Evolutionary conservation across 2,888 invertebrate species (phyloP).

Genomic region (Deilephila porcellus): DNA sequence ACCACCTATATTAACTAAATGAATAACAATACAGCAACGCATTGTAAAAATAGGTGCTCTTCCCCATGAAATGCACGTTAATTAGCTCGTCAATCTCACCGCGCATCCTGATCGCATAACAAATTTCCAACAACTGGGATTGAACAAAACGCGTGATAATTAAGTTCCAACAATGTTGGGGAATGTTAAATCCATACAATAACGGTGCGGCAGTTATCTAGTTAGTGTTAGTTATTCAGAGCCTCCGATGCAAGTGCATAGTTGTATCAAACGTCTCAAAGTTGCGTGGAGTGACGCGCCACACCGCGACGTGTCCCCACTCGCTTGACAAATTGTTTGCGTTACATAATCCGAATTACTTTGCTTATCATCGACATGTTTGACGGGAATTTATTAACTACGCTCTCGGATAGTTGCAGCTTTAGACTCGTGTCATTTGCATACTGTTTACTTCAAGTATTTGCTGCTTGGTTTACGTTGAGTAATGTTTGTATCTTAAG

Average conservation of each 20-base stretch:
- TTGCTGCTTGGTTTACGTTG: background rate
- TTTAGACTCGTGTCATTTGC: background rate
- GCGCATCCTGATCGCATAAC: background rate
- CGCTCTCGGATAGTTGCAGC: slow-evolving; percentile 12
- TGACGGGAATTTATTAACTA: slow-evolving; percentile 30
- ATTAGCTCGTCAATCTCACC: no score
- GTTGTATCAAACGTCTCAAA: slow-evolving; percentile 42
- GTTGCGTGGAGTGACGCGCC: slow-evolving; percentile 37
- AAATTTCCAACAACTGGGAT: background rate
- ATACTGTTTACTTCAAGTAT: background rate
- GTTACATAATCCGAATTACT: slow-evolving; percentile 39
- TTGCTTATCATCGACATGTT: slow-evolving; percentile 14
- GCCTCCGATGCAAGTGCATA: slow-evolving; percentile 45
- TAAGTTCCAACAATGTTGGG: slow-evolving; percentile 1
- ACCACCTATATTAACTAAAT: no score
- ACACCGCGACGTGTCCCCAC: slow-evolving; percentile 28
- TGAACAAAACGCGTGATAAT: background rate
- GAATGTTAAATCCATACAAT: background rate
- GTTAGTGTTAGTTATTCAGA: slow-evolving; percentile 43
- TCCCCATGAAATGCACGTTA: background rate
- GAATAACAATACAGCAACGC: no score
- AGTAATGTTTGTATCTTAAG: background rate
- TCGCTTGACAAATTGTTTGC: slow-evolving; percentile 48
- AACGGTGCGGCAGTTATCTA: slow-evolving; percentile 7
- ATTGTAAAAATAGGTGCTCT: background rate